These are phyloP conservation scores for Dioctria rufipes DNA, from an alignment of 2,888 invertebrate species.

Conservation along the genomic window DNA sequence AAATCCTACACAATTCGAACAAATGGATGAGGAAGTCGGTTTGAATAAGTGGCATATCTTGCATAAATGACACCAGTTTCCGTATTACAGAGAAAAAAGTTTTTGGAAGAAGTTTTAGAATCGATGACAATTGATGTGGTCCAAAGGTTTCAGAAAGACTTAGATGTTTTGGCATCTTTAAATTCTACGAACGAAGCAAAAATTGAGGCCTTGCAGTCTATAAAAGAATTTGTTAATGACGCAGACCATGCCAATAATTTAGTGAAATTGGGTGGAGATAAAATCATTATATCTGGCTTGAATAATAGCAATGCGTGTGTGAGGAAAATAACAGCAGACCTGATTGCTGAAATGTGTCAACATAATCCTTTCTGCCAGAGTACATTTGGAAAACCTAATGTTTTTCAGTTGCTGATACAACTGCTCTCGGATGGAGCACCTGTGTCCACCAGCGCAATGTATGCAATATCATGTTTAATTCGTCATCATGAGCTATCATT, in stretches of 20 bases:
- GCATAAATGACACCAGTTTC: neutral
- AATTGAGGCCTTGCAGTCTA: constrained; percentile 77
- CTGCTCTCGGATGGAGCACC: constrained; percentile 73
- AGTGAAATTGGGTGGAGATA: constrained; percentile 86
- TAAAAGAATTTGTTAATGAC: constrained; percentile 80
- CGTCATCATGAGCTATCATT: constrained; percentile 78
- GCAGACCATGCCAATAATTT: constrained; percentile 89
- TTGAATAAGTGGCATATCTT: neutral
- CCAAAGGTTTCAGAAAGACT: constrained; percentile 77
- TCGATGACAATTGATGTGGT: constrained; percentile 81
- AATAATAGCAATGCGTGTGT: constrained; percentile 76
- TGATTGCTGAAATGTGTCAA: constrained; percentile 86
- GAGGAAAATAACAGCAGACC: constrained; percentile 76
- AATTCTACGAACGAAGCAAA: constrained; percentile 74
- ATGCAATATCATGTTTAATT: constrained; percentile 84
- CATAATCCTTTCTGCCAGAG: constrained; percentile 89
- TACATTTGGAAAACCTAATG: constrained; percentile 77
- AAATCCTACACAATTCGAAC: constrained; percentile 71
- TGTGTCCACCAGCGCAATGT: constrained; percentile 80
- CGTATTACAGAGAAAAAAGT: constrained; percentile 73
- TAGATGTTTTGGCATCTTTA: constrained; percentile 75
- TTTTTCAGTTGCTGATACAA: constrained; percentile 78
- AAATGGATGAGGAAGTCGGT: constrained; percentile 79
- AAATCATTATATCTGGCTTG: constrained; percentile 79
- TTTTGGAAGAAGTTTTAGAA: constrained; percentile 81